These are phyloP conservation scores for Hecatera dysodea DNA, from an alignment of 2,888 invertebrate genomes.

Conservation along the genomic window DNA sequence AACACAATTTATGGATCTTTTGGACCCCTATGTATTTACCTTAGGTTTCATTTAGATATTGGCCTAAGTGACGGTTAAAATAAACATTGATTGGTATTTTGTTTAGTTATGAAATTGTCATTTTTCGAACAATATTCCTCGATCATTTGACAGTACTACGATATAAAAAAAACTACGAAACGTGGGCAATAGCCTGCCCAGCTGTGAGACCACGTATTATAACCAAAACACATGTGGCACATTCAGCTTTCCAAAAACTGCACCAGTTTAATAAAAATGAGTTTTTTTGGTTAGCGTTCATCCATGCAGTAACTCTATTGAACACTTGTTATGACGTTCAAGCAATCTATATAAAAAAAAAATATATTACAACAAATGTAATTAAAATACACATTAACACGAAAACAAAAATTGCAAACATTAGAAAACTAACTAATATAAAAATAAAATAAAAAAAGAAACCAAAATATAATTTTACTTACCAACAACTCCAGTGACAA, in stretches of 20 bases:
- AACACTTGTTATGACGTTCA: slow-evolving; percentile 11
- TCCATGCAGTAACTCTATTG: slow-evolving; percentile 31
- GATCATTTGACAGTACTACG: neutral
- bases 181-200: neutral
- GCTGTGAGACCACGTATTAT: slow-evolving; percentile 23
- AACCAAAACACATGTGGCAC: slow-evolving; percentile 40
- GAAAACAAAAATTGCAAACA: neutral
- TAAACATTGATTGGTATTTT: neutral
- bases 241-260: slow-evolving; percentile 24
- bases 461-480: slow-evolving; percentile 68
- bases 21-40: neutral
- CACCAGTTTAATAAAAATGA: neutral
- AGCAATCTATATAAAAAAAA: neutral
- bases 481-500: slow-evolving; percentile 84
- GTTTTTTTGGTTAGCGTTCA: neutral
- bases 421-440: slow-evolving; percentile 1
- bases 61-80: neutral
- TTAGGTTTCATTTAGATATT: neutral
- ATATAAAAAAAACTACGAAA: neutral
- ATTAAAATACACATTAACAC: slow-evolving; percentile 2
- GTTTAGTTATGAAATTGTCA: neutral
- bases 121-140: neutral
- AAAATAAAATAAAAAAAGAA: slow-evolving; percentile 33
- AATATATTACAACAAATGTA: neutral
- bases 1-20: neutral